Percentiles rank a stretch among this genome's conserved stretches.
Evolutionary conservation across 2,888 invertebrate genomes (phyloP).

Genomic region (Ophion obscuratus): DNA sequence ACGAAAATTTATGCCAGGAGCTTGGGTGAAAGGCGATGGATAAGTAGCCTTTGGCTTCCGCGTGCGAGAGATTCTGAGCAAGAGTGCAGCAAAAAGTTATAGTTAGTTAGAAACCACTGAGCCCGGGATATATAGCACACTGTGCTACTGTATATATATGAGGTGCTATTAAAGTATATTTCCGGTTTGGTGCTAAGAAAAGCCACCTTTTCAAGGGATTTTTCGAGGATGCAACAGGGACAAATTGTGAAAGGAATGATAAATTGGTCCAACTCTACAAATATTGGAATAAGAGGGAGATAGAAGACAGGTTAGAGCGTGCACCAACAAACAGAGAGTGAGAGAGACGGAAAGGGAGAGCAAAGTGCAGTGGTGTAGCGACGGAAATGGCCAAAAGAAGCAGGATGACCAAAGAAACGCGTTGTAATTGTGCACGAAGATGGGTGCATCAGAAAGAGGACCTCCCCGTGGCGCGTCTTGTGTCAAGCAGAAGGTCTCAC

Average conservation of each 20-base stretch:
- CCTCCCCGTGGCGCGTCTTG: conserved; percentile 53
- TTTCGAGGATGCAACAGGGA: conserved; percentile 66
- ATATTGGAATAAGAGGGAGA: conserved; percentile 72
- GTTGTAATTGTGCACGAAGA: conserved; percentile 58
- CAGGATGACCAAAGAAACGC: conserved; percentile 66
- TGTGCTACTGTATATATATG: conserved; percentile 59
- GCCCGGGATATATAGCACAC: conserved; percentile 38
- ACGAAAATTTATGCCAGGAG: conserved; percentile 74
- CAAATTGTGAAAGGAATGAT: conserved; percentile 81
- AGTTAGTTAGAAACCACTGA: conserved; percentile 29
- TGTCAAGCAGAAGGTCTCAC: conserved; percentile 72
- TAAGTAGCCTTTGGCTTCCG: conserved; percentile 75
- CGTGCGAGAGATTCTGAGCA: conserved; percentile 31
- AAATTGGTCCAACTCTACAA: conserved; percentile 75
- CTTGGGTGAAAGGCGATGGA: conserved; percentile 72
- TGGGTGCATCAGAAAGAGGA: conserved; percentile 52
- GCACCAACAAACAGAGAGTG: conserved; percentile 46
- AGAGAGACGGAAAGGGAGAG: neutral
- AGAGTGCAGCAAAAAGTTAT: conserved; percentile 34
- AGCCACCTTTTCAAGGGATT: conserved; percentile 77
- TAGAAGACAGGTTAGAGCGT: conserved; percentile 17
- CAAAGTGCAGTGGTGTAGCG: conserved; percentile 35
- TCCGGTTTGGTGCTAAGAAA: conserved; percentile 53
- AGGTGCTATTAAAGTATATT: conserved; percentile 59
- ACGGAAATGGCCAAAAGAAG: conserved; percentile 50